A percentile compares a stretch with the other conserved stretches of the same genome.
Conservation (phyloP, 2,113 vertebrate species). For the Herpetotheres cachinnans region DNA sequence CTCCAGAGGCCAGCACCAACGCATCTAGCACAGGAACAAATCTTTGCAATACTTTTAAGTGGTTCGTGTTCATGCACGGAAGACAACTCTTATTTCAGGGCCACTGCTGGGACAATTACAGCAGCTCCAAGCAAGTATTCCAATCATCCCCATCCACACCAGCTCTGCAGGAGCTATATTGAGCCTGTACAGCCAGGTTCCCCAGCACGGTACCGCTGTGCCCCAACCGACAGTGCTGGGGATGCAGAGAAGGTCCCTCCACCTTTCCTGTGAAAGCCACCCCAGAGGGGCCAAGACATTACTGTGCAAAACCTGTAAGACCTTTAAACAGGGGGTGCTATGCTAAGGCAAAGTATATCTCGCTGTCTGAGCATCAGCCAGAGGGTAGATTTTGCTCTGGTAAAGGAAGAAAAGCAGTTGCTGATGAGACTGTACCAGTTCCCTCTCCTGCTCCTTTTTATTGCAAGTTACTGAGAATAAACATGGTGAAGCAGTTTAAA, state of each 20-base stretch:
- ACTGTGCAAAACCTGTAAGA: neutral
- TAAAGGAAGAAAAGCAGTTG: neutral
- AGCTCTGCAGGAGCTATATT: neutral
- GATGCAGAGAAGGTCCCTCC: neutral
- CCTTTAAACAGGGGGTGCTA: neutral
- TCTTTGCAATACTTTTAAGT: neutral
- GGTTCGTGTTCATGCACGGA: neutral
- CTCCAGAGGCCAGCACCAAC: neutral
- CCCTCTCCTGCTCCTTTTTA: neutral
- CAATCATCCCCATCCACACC: neutral
- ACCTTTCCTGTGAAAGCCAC: neutral
- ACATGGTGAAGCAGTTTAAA: neutral
- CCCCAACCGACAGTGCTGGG: rapidly evolving
- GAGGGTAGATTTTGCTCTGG: neutral
- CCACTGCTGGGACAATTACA: neutral
- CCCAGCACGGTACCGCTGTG: rapidly evolving
- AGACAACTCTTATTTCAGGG: neutral
- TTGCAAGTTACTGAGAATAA: neutral
- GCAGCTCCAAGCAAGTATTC: neutral
- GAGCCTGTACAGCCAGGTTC: neutral
- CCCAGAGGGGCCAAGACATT: neutral
- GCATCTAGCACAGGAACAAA: neutral
- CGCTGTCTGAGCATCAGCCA: neutral
- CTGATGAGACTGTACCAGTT: neutral
- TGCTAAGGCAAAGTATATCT: neutral